Base-by-base conservation (phyloP, 2,797 vertebrate genomes). In the Setipinna tenuifilis region DNA sequence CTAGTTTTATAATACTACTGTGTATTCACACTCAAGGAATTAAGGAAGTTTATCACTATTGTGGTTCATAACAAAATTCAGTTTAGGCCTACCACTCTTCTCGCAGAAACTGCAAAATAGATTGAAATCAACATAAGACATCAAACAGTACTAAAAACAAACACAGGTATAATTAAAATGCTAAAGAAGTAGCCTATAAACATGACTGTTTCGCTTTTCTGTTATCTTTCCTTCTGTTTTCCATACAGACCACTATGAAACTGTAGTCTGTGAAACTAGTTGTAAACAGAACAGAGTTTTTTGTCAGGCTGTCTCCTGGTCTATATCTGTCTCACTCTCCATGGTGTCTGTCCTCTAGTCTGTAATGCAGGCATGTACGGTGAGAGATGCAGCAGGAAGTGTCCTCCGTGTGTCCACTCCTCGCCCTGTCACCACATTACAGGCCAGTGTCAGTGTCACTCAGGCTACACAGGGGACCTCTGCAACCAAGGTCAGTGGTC, bases 361-460 rank as follows among this genome's bases (percentile, higher is more conserved):
- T 96, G 94, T 85, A 88, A 89, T 78, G 88, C 92, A 0, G 94
- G 94, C 6, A 87, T 88, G 71, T 93, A 93, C 9, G 95, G 95
- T 0, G 93, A 93, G 3, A 93, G 91, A 89, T 96, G 95, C 90
- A 91, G 93, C 6, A 84, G 88, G 84, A 48, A 87, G 0, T 96
- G 95, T 46, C 93, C 93, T 0, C 87, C 89, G 23, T 96, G 95
- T 35, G 90, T 90, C 11, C 92, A 93, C 88, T 93, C 92, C 23
- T 93, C 91, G 61, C 89, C 90, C 83, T 96, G 95, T 88, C 93
- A 96, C 89, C 95, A 96, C 82, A 91, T 95, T 84, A 95, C 91
- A 0, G 95, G 95, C 35, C 90, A 93, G 83, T 96, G 95, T 61
- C 88, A 92, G 78, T 96, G 95, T 83, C 86, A 89, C 0, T 91